A percentile compares a stretch with the other conserved stretches of the same genome.
Conservation (phyloP, 1,140 invertebrate genomes). For the Maniola jurtina region DNA sequence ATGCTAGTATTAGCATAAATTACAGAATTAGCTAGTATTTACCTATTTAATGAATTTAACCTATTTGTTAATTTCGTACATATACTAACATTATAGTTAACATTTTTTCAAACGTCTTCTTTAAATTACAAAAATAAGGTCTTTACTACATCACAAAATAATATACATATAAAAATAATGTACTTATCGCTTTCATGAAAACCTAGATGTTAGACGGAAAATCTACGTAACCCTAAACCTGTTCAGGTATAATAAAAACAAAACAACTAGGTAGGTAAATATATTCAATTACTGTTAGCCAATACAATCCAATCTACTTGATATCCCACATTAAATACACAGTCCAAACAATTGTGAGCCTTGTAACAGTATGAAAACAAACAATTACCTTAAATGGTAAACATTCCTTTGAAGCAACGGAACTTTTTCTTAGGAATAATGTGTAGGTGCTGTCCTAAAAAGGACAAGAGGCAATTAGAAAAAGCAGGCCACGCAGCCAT, state of each 20-base stretch:
- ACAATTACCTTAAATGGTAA: slow-evolving; percentile 42
- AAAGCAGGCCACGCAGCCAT: too few relatives aligned
- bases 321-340: slow-evolving; percentile 24
- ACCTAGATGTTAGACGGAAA: not conserved
- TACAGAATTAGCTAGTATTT: too few relatives aligned
- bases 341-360: slow-evolving; percentile 29
- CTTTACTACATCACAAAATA: too few relatives aligned
- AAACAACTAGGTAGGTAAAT: slow-evolving; percentile 4
- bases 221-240: not conserved
- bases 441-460: slow-evolving; percentile 6
- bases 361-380: slow-evolving; percentile 37
- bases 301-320: slow-evolving; percentile 34
- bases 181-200: not conserved
- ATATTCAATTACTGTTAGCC: slow-evolving; percentile 28
- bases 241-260: slow-evolving; percentile 16
- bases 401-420: slow-evolving; percentile 39
- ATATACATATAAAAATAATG: not conserved
- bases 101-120: too few relatives aligned
- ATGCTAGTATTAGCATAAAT: too few relatives aligned
- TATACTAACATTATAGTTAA: too few relatives aligned
- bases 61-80: too few relatives aligned
- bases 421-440: slow-evolving; percentile 48
- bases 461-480: not conserved
- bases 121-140: too few relatives aligned
- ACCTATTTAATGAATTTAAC: too few relatives aligned